Conservation (phyloP, 2,113 vertebrate species). For the Proterorhinus semilunaris region DNA sequence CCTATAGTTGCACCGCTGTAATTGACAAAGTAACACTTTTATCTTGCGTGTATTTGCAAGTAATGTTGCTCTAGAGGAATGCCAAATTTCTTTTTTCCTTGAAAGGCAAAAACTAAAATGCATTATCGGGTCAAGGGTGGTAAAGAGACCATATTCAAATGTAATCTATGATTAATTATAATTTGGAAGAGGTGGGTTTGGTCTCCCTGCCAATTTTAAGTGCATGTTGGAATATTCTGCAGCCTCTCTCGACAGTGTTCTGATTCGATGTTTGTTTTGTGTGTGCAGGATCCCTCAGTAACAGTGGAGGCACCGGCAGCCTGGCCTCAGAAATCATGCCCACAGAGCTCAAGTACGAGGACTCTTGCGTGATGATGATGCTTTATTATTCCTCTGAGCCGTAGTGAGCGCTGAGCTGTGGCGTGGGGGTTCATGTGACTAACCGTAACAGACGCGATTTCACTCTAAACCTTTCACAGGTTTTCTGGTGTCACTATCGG, state of each 20-base stretch:
- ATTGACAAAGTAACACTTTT: too few species aligned
- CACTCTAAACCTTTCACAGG: constrained; percentile 1
- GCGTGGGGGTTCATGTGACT: constrained; percentile 2
- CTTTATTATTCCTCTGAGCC: background rate
- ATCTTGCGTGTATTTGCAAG: too few species aligned
- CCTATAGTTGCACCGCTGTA: too few species aligned
- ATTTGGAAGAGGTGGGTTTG: too few species aligned
- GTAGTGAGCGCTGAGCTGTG: background rate
- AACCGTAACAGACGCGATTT: constrained; percentile 24
- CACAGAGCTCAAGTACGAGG: constrained; percentile 83
- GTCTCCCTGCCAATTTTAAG: too few species aligned
- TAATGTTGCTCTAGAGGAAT: too few species aligned
- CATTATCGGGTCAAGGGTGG: too few species aligned
- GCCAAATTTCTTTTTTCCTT: too few species aligned
- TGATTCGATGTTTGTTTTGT: constrained; percentile 7
- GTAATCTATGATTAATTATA: too few species aligned
- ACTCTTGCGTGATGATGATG: background rate
- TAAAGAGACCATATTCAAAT: too few species aligned
- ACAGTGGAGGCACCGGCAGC: constrained; percentile 71
- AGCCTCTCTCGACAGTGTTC: background rate
- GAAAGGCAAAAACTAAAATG: too few species aligned
- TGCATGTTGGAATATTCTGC: too few species aligned
- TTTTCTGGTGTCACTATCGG: constrained; percentile 17
- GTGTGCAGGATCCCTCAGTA: constrained; percentile 71
- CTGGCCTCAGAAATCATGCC: constrained; percentile 89